These are phyloP conservation scores for Epirrhoe alternata DNA, from an alignment of 2,888 invertebrate species.

Conservation along the genomic window DNA sequence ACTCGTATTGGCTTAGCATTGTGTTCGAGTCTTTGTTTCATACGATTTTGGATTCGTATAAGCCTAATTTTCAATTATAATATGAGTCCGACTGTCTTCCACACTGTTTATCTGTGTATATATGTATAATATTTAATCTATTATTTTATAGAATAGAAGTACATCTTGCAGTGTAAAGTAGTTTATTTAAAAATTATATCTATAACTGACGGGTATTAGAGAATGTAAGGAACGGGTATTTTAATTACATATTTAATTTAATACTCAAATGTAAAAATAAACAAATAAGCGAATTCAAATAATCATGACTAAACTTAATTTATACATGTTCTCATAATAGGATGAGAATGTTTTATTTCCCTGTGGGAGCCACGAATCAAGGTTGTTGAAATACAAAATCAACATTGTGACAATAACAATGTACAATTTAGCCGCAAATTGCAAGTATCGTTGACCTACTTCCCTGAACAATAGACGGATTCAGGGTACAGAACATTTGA, in stretches of 20 bases:
- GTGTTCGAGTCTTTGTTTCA: neutral
- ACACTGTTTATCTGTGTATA: neutral
- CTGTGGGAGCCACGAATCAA: neutral
- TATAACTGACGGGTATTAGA: too few relatives aligned
- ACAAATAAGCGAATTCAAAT: too few relatives aligned
- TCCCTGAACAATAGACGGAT: slow-evolving; percentile 33
- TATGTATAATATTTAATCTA: too few relatives aligned
- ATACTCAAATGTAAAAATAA: too few relatives aligned
- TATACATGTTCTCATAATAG: too few relatives aligned
- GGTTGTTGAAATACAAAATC: slow-evolving; percentile 3
- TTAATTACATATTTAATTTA: too few relatives aligned
- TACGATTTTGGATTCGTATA: neutral
- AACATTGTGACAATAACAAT: slow-evolving; percentile 23
- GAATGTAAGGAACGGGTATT: too few relatives aligned
- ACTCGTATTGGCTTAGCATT: slow-evolving; percentile 1
- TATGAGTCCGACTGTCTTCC: neutral
- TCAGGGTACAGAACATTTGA: slow-evolving; percentile 13
- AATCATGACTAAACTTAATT: too few relatives aligned
- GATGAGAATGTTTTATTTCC: neutral
- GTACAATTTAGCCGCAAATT: slow-evolving; percentile 27
- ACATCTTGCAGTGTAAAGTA: too few relatives aligned
- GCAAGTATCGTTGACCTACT: slow-evolving; percentile 22
- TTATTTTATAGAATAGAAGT: too few relatives aligned
- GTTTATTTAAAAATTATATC: too few relatives aligned
- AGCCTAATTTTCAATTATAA: neutral